Base-by-base conservation (phyloP, 2,797 vertebrate genomes). In the Rallus crepitans region DNA sequence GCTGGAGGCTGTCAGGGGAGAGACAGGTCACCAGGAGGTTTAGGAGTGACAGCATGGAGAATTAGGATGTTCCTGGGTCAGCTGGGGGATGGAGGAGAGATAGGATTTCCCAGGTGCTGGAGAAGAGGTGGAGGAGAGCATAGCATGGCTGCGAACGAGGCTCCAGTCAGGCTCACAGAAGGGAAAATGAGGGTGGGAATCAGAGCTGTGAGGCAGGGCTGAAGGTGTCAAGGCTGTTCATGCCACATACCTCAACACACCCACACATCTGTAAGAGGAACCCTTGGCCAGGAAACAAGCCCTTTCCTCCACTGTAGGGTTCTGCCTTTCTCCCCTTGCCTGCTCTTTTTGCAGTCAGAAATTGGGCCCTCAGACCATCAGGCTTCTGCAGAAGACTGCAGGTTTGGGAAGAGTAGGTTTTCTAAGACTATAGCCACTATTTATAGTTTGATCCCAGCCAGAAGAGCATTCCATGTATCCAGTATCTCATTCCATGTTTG, bases 21-120 rank as follows among this genome's bases (percentile, higher is more conserved):
- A 64, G 11, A 8, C 0, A 0, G 12, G 2, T 28, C 0, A 0
- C 31, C 0, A 1, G 30, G 35, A 64, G 13, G 39, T 56, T 61
- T 45, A 48, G 7, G 35, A 82, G 9, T 15, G 12, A n/a, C 6
- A 45, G 25, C 45, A 6, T 1, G 0, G 55, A 66, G 47, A 55
- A 33, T 59, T 33, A 31, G 25, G 31, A 18, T 85, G n/a, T 18
- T 64, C 15, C 30, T 2, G 2, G 2, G 15, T 72, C 50, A 76
- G 35, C 11, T 35, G 45, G n/a, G 21, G 17, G 16, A 30, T 28
- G 20, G 56, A 84, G 30, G 15, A 70, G 30, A 47, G 59, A 31
- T 12, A 33, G 10, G 24, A 30, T 91, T 87, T 89, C 48, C 4
- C 3, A 4, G 0, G 1, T 10, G 27, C 53, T 64, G n/a, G 35